Base-by-base conservation (phyloP, 2,888 invertebrate species). In the Raillietiella orientalis region DNA sequence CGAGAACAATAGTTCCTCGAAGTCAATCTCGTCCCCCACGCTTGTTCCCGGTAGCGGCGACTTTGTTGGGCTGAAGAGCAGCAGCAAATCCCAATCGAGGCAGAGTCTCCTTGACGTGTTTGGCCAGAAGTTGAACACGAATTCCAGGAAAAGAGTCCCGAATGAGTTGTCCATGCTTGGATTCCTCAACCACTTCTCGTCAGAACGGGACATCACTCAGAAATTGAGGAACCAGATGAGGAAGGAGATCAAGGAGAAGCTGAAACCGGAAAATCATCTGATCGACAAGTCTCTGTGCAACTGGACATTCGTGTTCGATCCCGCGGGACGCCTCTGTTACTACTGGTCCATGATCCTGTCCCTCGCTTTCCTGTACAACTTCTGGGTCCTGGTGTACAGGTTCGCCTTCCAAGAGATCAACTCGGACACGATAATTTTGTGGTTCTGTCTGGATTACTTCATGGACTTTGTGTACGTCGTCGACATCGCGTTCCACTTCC, bases 271-370 rank as follows among this genome's bases (percentile, higher is more conserved):
- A 14, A 17, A 10, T 14, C 14, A 4, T 13, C 17, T 19, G 11
- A 10, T 25, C 17, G 10, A 3, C 4, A 16, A 25, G 17, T 4
- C n/a, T 16, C 4, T 12, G 12, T 53, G 53, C 32, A 65, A 69
- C 44, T 74, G 77, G 69, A 79, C 84, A 27, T 84, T 90, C 50
- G 84, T 93, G 36, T 93, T 93, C 49, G 93, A 93, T 55, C 93
- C 93, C 14, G 82, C 90, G 36, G 90, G 90, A 34, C 62, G 87
- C 27, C 59, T 90, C 34, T 79, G 77, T 52, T 84, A 84, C 55
- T 82, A 82, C 46, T 84, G 84, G 84, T 79, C 79, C 39, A 74
- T 82, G 71, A 74, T 82, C 38, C 82, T 84, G 38, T 79, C 79
- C 36, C 62, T 82, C 44, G 82, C 82, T 44, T 84, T 82, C 53